These are phyloP conservation scores for Grapholita molesta DNA, from an alignment of 1,140 invertebrate genomes.

Conservation along the genomic window DNA sequence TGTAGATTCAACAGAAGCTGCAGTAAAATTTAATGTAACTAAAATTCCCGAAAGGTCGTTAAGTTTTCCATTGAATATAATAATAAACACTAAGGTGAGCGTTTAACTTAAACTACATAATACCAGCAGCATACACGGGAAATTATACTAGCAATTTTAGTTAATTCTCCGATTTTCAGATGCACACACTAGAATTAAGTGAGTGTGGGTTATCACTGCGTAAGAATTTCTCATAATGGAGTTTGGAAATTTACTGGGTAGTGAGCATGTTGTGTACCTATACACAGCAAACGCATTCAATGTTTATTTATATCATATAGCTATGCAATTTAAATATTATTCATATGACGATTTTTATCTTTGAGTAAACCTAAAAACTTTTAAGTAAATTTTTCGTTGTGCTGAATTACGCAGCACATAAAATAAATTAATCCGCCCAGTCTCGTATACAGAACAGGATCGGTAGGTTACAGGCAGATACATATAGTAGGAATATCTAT, in stretches of 20 bases:
- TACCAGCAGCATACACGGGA: background rate
- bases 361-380: too few species aligned
- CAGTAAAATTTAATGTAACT: background rate
- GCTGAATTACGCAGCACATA: too few species aligned
- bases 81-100: background rate
- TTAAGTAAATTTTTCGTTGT: too few species aligned
- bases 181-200: background rate
- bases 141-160: background rate
- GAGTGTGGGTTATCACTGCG: background rate
- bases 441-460: too few species aligned
- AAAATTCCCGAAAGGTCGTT: background rate
- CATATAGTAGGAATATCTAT: too few species aligned
- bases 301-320: too few species aligned
- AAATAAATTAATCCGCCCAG: too few species aligned
- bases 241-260: background rate
- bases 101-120: conserved; percentile 3
- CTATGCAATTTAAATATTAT: too few species aligned
- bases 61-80: background rate
- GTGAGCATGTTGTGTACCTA: background rate
- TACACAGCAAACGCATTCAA: too few species aligned
- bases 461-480: too few species aligned
- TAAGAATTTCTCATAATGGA: background rate
- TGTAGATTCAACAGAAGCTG: background rate
- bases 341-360: too few species aligned
- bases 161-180: background rate